Base-by-base conservation (phyloP, 2,888 invertebrate species). In the Anarsia innoxiella region DNA sequence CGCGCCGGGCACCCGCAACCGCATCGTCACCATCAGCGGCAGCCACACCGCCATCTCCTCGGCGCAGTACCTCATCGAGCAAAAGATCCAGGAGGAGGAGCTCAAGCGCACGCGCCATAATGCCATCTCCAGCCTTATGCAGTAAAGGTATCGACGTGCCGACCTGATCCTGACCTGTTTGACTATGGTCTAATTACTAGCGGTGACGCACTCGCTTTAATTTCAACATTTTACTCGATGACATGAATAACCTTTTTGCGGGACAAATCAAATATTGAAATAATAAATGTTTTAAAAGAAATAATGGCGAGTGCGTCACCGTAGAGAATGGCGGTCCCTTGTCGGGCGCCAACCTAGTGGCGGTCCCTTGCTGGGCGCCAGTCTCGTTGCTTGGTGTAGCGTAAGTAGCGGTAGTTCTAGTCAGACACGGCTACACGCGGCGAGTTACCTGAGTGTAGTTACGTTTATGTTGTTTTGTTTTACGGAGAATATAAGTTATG, bases 61-160 rank as follows among this genome's bases (percentile, higher is more conserved):
- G 80, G 97, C 97, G 77, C 94, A 95, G 80, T 95, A 91, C 88
- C 91, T 97, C 86, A 97, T 97, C 87, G 95, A 97, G 87, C 96
- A 96, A 88, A 94, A 95, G 87, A 95, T 97, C 82, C 91, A 91
- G 80, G 96, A 97, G 87, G 97, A 97, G 88, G 97, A 97, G 88
- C 87, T 93, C 59, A 97, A 97, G 87, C 90, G 97, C 77, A 94
- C 95, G 66, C 91, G 95, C 71, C 95, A 96, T 87, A 94, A 91
- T 87, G 89, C 92, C 80, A 86, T 90, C 85, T 88, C 90, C 69
- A 88, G 87, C 60, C 88, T 91, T 68, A 90, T 91, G 87, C 90
- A 91, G 89, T 90, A 89, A 19, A 19, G 19, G 19, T 19, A 19
- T 19, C 4, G 19, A n/a, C n/a, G n/a, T n/a, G n/a, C n/a, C n/a